Base-by-base conservation (phyloP, 2,888 invertebrate species). In the Lithophane socia region DNA sequence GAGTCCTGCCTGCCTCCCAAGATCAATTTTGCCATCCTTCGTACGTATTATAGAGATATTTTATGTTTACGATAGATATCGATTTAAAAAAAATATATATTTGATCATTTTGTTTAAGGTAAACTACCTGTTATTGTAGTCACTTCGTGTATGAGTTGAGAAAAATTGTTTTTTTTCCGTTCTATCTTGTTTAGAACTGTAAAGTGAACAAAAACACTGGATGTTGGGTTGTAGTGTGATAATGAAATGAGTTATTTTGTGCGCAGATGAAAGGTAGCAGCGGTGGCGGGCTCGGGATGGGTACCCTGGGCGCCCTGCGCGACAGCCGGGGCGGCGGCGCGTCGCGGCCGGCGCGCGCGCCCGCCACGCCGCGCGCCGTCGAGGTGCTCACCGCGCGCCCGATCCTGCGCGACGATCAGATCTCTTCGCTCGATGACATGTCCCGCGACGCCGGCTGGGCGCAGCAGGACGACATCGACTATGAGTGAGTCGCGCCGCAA, bases 371-470 rank as follows among this genome's bases (percentile, higher is more conserved):
- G 79, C 97, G 97, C 72, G 97, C 97, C 89, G 97, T 97, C 69
- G 98, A 98, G 86, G 97, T 97, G 90, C 96, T 98, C 75, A 96
- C 97, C 77, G 98, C 98, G 86, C 97, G 98, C 75, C 98, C 99
- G 80, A 99, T 99, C 86, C 98, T 99, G 88, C 98, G 98, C 89
- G 99, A 99, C 92, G 99, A 99, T 93, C 99, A 99, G 94, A 97
- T 99, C 90, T 98, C 98, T 91, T 98, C 98, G 79, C 98, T 99
- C 97, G 99, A 99, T 95, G 98, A 99, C 92, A 98, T 99, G 88
- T 97, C 98, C 65, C 98, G 98, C 90, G 98, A 99, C 92, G 98
- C 98, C 90, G 99, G 99, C 83, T 99, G 99, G 99, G 98, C 98
- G 78, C 98, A 98, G 87, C 98, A 98, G 91, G 99, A 99, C 92